Evolutionary conservation across 2,888 invertebrate species (phyloP).

Genomic region (Adela reaumurella): DNA sequence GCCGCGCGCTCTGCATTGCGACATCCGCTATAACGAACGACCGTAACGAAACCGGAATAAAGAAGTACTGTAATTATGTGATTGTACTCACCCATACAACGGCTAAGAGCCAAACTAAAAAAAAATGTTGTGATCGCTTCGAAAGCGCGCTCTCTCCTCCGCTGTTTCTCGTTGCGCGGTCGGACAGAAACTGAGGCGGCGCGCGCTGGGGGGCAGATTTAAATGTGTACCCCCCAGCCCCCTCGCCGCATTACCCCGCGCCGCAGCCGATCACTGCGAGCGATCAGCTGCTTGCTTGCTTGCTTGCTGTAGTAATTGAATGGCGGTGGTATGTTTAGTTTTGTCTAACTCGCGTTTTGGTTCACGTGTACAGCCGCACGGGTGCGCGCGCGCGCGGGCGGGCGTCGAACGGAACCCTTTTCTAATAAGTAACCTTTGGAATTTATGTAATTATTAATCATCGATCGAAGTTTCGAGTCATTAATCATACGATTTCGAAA

Average conservation of each 20-base stretch:
- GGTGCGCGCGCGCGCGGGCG: too few relatives aligned
- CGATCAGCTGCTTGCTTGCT: not conserved
- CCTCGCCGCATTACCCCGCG: not conserved
- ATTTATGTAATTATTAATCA: too few relatives aligned
- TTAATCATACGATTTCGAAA: too few relatives aligned
- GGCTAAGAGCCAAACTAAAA: constrained; percentile 60
- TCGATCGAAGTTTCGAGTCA: too few relatives aligned
- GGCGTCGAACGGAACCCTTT: too few relatives aligned
- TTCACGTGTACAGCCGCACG: too few relatives aligned
- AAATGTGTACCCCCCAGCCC: not conserved
- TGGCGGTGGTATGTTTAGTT: too few relatives aligned
- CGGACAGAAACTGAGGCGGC: constrained; percentile 35
- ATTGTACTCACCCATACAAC: constrained; percentile 53
- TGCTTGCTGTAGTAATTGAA: too few relatives aligned
- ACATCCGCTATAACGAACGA: not conserved
- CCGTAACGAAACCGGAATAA: not conserved
- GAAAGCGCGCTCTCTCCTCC: constrained; percentile 36
- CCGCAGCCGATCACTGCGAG: not conserved
- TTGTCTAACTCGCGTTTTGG: too few relatives aligned
- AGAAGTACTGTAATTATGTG: not conserved
- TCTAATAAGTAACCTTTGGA: too few relatives aligned
- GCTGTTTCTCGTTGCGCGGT: constrained; percentile 26
- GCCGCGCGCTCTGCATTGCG: constrained; percentile 1
- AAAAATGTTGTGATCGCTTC: constrained; percentile 44
- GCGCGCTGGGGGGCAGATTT: not conserved